Evolutionary conservation across 2,113 vertebrate species (phyloP), one percentile per base, ranked within the genome.

Genomic region (Neopipo cinnamomea): DNA sequence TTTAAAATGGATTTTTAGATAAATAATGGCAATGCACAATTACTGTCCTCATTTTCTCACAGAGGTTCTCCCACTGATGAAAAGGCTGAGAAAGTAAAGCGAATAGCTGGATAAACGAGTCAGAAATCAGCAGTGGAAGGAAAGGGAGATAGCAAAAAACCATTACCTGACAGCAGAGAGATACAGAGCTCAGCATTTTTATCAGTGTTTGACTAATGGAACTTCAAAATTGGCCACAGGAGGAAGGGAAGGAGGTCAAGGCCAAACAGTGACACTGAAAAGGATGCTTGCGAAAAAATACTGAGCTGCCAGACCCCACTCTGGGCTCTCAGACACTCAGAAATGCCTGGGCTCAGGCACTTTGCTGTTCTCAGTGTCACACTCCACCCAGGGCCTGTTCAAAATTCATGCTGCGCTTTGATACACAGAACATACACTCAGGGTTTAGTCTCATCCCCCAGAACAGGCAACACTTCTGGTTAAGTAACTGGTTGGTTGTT

Each of bases 81-180:
- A 23, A 14, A 47, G 63, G 58, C 39, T 84, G 28, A 11, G 77
- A 41, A 96, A 91, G 79, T 84, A 23, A 71, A 65, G 68, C 33
- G 77, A 94, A 82, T 41, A 88, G 68, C 59, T 86, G 52, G 56
- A 76, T 52, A 89, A 89, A 35, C 4, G 7, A 91, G 49, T 76
- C 74, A 88, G 87, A 94, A 92, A 84, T 83, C 87, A 95, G 77
- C 67, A 83, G 49, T 46, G 58, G 56, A 80, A 78, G 88, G 74
- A 76, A 81, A 74, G 23, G n/a, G 58, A 91, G 89, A 95, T 85
- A 95, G 30, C 14, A 12, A 46, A 94, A 95, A 92, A 15, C 14
- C 28, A 93, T 95, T 94, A 95, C 79, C 78, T 78, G 81, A 53
- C 28, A 9, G 78, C 88, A 92, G 86, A 92, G 21, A 96, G 63